These are phyloP conservation scores for Tetragnatha montana DNA, from an alignment of 2,888 invertebrate species.

Conservation along the genomic window DNA sequence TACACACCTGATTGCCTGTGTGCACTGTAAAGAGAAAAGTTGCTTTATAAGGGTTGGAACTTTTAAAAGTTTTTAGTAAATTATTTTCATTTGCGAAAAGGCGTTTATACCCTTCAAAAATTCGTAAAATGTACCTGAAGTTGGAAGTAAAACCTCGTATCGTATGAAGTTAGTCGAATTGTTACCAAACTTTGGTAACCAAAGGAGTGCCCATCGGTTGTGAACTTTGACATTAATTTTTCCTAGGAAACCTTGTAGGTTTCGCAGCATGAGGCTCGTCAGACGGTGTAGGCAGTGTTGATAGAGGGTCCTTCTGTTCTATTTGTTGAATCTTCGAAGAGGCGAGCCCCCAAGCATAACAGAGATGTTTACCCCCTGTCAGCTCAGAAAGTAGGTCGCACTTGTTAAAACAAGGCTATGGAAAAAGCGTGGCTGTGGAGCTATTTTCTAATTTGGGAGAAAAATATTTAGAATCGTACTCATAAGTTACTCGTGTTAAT, in stretches of 20 bases:
- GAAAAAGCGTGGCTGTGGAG: not conserved
- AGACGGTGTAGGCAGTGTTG: constrained; percentile 37
- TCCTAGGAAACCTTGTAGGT: not conserved
- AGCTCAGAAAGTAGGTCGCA: constrained; percentile 24
- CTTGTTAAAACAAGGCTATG: not conserved
- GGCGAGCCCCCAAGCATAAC: constrained; percentile 22
- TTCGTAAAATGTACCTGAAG: too few species aligned
- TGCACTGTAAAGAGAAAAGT: too few species aligned
- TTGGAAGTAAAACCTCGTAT: too few species aligned
- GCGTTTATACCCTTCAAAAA: too few species aligned
- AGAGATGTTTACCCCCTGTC: constrained; percentile 3
- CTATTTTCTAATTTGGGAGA: not conserved
- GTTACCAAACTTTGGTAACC: too few species aligned
- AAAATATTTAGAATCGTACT: not conserved
- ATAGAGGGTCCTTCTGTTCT: constrained; percentile 30
- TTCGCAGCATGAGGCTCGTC: not conserved
- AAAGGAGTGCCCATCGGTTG: too few species aligned
- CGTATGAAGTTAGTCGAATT: too few species aligned
- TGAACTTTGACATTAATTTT: too few species aligned
- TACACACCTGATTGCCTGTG: too few species aligned
- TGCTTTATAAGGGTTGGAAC: too few species aligned
- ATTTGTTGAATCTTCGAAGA: constrained; percentile 19
- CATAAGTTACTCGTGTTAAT: not conserved
- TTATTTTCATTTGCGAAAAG: too few species aligned
- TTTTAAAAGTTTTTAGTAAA: too few species aligned